A percentile compares a stretch with the other conserved stretches of the same genome.
These are phyloP conservation scores for Acrocephalus arundinaceus DNA, from an alignment of 2,113 vertebrate genomes.

Conservation along the genomic window DNA sequence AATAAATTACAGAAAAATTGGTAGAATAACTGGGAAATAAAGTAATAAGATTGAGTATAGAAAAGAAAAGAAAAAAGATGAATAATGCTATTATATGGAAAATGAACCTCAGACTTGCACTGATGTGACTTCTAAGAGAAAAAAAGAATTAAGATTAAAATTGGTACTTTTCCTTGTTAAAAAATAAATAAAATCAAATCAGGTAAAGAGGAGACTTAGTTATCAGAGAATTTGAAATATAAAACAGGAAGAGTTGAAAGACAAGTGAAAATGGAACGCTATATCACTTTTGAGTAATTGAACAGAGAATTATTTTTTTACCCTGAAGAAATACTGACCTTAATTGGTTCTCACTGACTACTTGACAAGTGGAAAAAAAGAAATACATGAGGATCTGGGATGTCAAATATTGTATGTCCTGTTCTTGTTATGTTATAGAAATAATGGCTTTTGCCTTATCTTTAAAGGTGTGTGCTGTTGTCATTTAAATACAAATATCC, in stretches of 20 bases:
- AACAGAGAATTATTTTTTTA: not conserved
- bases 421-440: not conserved
- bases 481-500: too few relatives aligned
- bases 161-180: not conserved
- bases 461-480: not conserved
- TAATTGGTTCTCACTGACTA: not conserved
- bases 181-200: not conserved
- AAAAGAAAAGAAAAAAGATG: not conserved
- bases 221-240: not conserved
- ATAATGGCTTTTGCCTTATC: not conserved
- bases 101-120: not conserved
- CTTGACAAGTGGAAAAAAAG: not conserved
- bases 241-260: not conserved
- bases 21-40: not conserved
- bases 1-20: not conserved
- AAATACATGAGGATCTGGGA: not conserved
- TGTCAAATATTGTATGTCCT: not conserved
- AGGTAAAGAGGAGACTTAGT: not conserved
- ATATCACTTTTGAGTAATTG: not conserved
- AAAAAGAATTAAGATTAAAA: not conserved
- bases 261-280: not conserved
- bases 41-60: not conserved
- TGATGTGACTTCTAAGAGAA: not conserved
- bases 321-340: not conserved
- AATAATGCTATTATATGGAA: not conserved